Evolutionary conservation across 2,797 vertebrate genomes (phyloP).

Genomic region (Anomalospiza imberbis): DNA sequence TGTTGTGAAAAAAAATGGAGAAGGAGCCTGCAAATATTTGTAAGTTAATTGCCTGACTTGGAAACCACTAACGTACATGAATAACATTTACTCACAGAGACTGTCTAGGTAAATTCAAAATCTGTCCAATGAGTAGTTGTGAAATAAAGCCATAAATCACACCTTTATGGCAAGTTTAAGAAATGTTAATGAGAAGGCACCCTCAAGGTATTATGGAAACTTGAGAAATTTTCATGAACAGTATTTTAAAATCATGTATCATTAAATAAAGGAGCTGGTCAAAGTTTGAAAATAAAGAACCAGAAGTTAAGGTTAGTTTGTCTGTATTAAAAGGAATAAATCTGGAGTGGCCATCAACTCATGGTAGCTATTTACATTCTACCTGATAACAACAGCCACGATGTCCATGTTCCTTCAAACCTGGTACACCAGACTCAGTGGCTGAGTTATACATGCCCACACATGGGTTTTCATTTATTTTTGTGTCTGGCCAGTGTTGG

Average conservation of each 20-base stretch:
- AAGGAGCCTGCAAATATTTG: constrained; percentile 25
- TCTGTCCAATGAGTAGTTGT: neutral
- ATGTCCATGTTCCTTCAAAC: neutral
- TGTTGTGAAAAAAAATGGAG: constrained; percentile 14
- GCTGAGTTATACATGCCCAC: neutral
- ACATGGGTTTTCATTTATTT: neutral
- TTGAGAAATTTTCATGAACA: neutral
- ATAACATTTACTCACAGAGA: constrained; percentile 6
- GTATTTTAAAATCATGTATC: neutral
- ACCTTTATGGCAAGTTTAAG: neutral
- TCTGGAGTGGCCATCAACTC: neutral
- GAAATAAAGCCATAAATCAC: neutral
- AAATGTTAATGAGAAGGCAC: neutral
- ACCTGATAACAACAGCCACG: neutral
- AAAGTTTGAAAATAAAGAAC: neutral
- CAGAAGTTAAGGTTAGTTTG: neutral
- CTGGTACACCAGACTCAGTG: no score
- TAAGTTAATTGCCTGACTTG: constrained; percentile 40
- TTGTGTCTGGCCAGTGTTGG: neutral
- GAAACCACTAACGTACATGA: constrained; percentile 9
- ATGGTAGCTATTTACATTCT: neutral
- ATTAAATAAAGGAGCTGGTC: neutral
- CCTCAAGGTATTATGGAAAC: neutral
- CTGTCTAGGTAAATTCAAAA: neutral
- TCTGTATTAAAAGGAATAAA: neutral